A percentile compares a stretch with the other conserved stretches of the same genome.
These are phyloP conservation scores for Harpagifer antarcticus DNA, from an alignment of 2,797 vertebrate species.

Conservation along the genomic window DNA sequence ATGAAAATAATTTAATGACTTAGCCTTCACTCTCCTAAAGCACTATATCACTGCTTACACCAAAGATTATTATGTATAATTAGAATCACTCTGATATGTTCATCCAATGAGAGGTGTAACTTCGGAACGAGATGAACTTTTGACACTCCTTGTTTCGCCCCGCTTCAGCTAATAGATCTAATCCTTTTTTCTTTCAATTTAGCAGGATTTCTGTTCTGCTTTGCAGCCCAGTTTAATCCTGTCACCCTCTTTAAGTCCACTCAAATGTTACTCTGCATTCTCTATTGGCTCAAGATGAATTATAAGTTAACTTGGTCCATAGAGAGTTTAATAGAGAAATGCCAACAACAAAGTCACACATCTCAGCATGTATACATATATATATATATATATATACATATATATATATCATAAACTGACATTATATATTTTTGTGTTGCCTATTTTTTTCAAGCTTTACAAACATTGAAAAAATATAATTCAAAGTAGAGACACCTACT, in stretches of 20 bases:
- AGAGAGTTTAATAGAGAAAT: background rate
- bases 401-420: background rate
- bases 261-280: slow-evolving; percentile 1
- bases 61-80: slow-evolving; percentile 16
- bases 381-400: too few species aligned
- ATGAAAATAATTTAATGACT: slow-evolving; percentile 32
- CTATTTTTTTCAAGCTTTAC: background rate
- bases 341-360: background rate
- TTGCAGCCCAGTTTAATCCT: slow-evolving; percentile 7
- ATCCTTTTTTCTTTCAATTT: slow-evolving; percentile 15
- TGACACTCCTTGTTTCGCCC: slow-evolving; percentile 1
- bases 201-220: slow-evolving; percentile 5
- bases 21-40: slow-evolving; percentile 15
- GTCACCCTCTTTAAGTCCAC: background rate
- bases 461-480: background rate
- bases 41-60: slow-evolving; percentile 8
- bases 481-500: background rate
- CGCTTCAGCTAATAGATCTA: slow-evolving; percentile 10
- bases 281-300: slow-evolving; percentile 8
- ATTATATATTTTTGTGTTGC: background rate
- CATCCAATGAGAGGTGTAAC: slow-evolving; percentile 5
- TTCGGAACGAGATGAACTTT: slow-evolving; percentile 2
- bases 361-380: background rate
- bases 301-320: background rate
- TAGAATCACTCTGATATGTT: slow-evolving; percentile 19